Percentiles rank a stretch among this genome's conserved stretches.
phyloP scores from a whole-genome alignment of 2,113 vertebrate genomes.

The Spilogale gracilis region DNA sequence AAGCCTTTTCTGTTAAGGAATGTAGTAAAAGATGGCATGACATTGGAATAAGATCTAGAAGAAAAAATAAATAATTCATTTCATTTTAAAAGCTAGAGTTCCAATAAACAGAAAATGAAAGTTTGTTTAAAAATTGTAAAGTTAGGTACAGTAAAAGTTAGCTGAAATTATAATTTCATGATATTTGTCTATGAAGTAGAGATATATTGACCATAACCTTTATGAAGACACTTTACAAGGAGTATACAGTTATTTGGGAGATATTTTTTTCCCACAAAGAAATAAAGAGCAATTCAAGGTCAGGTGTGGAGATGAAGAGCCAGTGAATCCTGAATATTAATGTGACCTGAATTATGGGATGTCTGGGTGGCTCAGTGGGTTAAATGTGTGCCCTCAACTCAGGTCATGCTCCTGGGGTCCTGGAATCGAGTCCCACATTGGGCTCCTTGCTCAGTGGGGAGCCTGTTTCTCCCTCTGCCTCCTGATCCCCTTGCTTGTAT shows the following conservation, averaged over 20 bases:
- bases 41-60: neutral
- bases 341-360: neutral
- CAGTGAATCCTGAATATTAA: neutral
- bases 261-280: neutral
- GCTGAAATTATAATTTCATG: neutral
- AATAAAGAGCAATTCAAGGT: constrained; percentile 13
- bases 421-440: accelerated
- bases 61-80: constrained; percentile 14
- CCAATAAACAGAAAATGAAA: neutral
- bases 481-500: too few relatives aligned
- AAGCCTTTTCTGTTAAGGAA: neutral
- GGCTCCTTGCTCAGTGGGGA: neutral
- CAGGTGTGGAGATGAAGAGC: neutral
- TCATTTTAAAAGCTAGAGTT: constrained; percentile 21
- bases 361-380: neutral
- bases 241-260: neutral
- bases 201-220: neutral
- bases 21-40: neutral
- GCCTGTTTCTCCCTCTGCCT: neutral
- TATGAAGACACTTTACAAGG: neutral
- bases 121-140: neutral
- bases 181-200: neutral
- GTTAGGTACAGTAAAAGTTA: neutral
- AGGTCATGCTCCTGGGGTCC: neutral
- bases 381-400: neutral